phyloP scores from a whole-genome alignment of 1,140 invertebrate species.

The Micrasema longulum region DNA sequence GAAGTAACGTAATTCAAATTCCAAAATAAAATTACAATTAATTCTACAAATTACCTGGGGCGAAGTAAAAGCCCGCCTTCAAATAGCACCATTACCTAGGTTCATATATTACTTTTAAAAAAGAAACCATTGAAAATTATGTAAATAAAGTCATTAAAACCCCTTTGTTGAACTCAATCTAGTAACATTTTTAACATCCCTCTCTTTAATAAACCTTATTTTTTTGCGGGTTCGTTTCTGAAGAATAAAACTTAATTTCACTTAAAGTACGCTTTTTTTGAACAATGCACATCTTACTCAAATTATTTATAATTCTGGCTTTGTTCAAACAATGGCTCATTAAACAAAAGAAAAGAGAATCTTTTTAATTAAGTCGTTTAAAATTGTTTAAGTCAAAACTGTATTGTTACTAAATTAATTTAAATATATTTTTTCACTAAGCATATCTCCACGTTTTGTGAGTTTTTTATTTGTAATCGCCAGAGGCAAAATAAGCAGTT shows the following conservation, averaged over 20 bases:
- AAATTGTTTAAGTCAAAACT: slow-evolving; percentile 41
- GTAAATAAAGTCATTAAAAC: slow-evolving; percentile 25
- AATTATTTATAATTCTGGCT: neutral
- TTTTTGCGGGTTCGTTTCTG: slow-evolving; percentile 21
- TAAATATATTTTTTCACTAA: too few relatives aligned
- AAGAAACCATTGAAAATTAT: slow-evolving; percentile 9
- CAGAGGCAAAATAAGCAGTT: too few relatives aligned
- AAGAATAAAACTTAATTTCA: slow-evolving; percentile 31
- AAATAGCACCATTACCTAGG: neutral
- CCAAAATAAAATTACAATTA: slow-evolving; percentile 11
- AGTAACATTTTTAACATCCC: slow-evolving; percentile 7
- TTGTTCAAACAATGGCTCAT: slow-evolving; percentile 38
- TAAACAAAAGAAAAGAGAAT: slow-evolving; percentile 43
- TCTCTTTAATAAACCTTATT: slow-evolving; percentile 15
- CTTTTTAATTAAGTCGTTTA: slow-evolving; percentile 35
- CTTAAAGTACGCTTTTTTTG: slow-evolving; percentile 19
- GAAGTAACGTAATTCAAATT: neutral
- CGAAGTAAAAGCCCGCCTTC: neutral
- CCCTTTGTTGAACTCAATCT: slow-evolving; percentile 7
- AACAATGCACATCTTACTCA: slow-evolving; percentile 38
- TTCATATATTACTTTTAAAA: neutral
- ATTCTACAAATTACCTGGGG: neutral
- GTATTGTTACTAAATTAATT: slow-evolving; percentile 47
- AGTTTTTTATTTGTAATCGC: too few relatives aligned
- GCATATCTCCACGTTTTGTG: too few relatives aligned